Conservation (phyloP, 1,140 invertebrate species). For the Meloidogyne floridensis region DNA sequence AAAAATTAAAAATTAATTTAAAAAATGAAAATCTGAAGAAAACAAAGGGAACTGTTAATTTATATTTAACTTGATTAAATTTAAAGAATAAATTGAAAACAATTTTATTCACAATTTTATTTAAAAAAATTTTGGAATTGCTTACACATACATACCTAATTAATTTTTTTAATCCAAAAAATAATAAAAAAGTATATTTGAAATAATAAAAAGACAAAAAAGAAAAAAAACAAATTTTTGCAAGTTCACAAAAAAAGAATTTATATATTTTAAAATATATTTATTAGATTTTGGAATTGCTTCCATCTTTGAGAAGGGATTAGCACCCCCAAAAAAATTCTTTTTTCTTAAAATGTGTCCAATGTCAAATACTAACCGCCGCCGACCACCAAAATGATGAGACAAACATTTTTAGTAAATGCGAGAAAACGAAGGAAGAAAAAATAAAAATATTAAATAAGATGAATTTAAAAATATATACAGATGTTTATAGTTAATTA, state of each 20-base stretch:
- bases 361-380: not conserved
- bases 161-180: no score
- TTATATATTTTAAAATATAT: not conserved
- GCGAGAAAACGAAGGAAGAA: not conserved
- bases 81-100: no score
- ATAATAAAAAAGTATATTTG: no score
- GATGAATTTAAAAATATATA: not conserved
- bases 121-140: no score
- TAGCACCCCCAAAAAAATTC: not conserved
- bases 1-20: no score
- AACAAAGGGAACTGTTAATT: no score
- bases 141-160: no score
- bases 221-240: not conserved
- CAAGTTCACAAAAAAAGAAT: not conserved
- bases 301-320: not conserved
- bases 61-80: no score
- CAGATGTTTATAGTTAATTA: not conserved
- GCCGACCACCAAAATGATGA: slow-evolving; percentile 2
- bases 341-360: not conserved
- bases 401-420: not conserved
- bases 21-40: no score
- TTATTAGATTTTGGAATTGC: not conserved
- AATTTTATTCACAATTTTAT: no score
- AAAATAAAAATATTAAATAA: slow-evolving; percentile 1
- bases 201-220: not conserved